A percentile compares a stretch with the other conserved stretches of the same genome.
Evolutionary conservation across 2,113 vertebrate genomes (phyloP).

Genomic region (Hyperopisus bebe): DNA sequence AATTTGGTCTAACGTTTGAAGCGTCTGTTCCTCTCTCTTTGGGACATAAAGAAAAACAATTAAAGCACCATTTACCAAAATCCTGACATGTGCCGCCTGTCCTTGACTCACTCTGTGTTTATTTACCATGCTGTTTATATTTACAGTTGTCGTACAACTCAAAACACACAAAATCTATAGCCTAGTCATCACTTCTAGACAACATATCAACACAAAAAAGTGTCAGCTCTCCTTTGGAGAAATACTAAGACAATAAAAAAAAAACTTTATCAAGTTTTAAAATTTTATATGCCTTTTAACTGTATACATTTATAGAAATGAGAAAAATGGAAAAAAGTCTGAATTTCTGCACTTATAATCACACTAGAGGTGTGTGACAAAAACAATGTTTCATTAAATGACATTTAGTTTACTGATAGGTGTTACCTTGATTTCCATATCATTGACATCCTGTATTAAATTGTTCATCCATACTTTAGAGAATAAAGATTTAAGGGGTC

Average conservation of each 20-base stretch:
- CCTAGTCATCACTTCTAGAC: neutral
- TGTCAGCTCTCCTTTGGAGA: neutral
- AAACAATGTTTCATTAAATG: neutral
- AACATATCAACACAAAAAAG: neutral
- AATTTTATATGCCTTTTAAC: neutral
- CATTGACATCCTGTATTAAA: neutral
- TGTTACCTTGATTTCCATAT: constrained; percentile 3
- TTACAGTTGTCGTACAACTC: neutral
- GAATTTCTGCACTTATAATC: neutral
- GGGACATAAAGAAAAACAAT: neutral
- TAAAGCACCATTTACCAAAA: constrained; percentile 15
- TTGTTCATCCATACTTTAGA: neutral
- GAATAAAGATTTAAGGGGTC: neutral
- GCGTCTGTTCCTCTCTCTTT: neutral
- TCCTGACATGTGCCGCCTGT: neutral
- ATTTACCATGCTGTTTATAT: neutral
- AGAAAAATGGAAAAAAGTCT: neutral
- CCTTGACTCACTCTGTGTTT: neutral
- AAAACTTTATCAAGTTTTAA: constrained; percentile 7
- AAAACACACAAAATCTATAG: neutral
- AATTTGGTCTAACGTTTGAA: neutral
- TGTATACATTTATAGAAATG: neutral
- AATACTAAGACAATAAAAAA: neutral
- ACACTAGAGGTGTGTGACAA: neutral
- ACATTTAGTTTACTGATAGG: neutral